A percentile compares a stretch with the other conserved stretches of the same genome.
These are phyloP conservation scores for Dendrolimus pini DNA, from an alignment of 2,888 invertebrate species.

Conservation along the genomic window DNA sequence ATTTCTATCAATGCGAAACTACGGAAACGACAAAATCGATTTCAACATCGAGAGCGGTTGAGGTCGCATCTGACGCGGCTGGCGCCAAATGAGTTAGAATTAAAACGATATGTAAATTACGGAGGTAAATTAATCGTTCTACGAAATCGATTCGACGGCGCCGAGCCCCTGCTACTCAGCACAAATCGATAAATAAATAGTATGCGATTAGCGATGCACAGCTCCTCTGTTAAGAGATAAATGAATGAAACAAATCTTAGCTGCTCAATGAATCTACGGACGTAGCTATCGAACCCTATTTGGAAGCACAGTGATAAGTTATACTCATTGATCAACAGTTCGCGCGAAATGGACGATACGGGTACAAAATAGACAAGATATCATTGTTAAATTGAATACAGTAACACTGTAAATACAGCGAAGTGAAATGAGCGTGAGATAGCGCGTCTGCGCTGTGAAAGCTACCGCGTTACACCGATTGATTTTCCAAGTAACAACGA, in stretches of 20 bases:
- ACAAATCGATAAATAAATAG: constrained; percentile 70
- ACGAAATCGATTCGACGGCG: constrained; percentile 59
- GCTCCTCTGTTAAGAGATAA: constrained; percentile 36
- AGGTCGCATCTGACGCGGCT: constrained; percentile 51
- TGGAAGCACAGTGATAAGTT: constrained; percentile 36
- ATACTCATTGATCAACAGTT: constrained; percentile 45
- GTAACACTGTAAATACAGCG: constrained; percentile 4
- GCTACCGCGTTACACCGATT: constrained; percentile 45
- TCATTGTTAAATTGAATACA: neutral
- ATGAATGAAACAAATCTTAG: constrained; percentile 52
- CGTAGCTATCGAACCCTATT: constrained; percentile 39
- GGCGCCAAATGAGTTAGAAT: constrained; percentile 69
- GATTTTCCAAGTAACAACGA: constrained; percentile 35
- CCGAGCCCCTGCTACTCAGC: constrained; percentile 56
- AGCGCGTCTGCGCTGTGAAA: constrained; percentile 22
- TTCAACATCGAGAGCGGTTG: constrained; percentile 58
- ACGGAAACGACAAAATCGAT: constrained; percentile 54
- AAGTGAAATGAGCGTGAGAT: neutral
- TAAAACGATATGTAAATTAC: constrained; percentile 71
- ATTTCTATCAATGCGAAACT: constrained; percentile 35
- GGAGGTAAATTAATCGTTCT: constrained; percentile 59
- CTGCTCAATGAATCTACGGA: constrained; percentile 46
- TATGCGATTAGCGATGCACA: constrained; percentile 57
- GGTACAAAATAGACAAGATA: constrained; percentile 18
- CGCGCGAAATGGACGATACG: constrained; percentile 29